A percentile compares a stretch with the other conserved stretches of the same genome.
Evolutionary conservation across 2,113 vertebrate genomes (phyloP).

Genomic region (Nicator chloris): DNA sequence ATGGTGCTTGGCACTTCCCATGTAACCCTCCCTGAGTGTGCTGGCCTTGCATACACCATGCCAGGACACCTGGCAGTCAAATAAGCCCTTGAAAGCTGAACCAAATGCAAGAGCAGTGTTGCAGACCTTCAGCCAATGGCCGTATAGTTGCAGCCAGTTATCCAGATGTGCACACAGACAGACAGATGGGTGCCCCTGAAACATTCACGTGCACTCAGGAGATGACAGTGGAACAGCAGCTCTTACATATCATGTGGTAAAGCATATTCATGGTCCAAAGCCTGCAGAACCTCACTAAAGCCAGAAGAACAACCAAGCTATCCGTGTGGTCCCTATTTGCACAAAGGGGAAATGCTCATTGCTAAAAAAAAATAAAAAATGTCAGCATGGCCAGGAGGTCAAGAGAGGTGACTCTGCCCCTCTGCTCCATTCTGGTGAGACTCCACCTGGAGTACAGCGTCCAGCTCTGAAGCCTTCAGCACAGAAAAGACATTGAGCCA

Average conservation of each 20-base stretch:
- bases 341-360: background rate
- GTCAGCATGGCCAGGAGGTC: background rate
- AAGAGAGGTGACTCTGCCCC: background rate
- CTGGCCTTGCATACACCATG: background rate
- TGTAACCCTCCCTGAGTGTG: background rate
- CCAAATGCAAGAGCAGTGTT: background rate
- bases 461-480: background rate
- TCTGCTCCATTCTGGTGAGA: background rate
- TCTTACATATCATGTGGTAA: background rate
- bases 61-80: background rate
- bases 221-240: background rate
- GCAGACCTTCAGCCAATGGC: background rate
- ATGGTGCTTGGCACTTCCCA: background rate
- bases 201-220: background rate
- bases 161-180: background rate
- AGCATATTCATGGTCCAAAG: background rate
- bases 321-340: background rate
- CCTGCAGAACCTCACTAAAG: background rate
- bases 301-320: background rate
- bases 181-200: background rate
- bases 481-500: background rate
- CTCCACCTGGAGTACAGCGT: background rate
- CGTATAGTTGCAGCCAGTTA: background rate
- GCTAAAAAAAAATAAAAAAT: background rate
- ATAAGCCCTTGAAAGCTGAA: background rate